Base-by-base conservation (phyloP, 1,140 invertebrate species). In the Whitmania pigra region DNA sequence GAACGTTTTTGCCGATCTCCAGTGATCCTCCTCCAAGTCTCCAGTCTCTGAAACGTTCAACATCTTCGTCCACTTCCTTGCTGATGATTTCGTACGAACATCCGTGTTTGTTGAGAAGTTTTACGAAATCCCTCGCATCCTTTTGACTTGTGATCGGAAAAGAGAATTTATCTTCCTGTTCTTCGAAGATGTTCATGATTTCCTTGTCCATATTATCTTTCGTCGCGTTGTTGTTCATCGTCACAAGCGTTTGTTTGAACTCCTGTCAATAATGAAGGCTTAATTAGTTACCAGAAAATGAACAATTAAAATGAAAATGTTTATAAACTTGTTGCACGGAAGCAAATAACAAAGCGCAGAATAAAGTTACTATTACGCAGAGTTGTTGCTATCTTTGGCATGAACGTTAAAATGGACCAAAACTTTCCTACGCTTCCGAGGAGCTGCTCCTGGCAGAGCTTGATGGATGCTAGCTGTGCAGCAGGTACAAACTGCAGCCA, bases 121-220 rank as follows among this genome's bases (percentile, higher is more conserved):
- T 71, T 20, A 70, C 69, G 60, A 73, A 73, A 7, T 54, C 69
- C 20, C 73, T 43, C 27, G 73, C 69, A 53, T 71, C 31, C 54
- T 71, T 70, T 22, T 57, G 53, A 22, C 53, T 66, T 18, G 73
- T 71, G 20, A 73, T 27, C 18, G 73, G 73, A 55, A 71, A 73
- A 53, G 25, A 49, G 73, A 73, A 73, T 17, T 27, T 43, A 4
- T 73, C 57, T 57, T 73, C 73, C 57, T 71, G 53, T 29, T 73
- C 73, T 57, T 73, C 73, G 43, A 71, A 73, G 29, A 71, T 73
- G 36, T 73, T 22, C 25, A 73, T 43, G 43, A 73, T 73, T 36
- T 53, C 25, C 25, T 73, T 69, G 55, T 71, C 57, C 20, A 73
- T 25, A 53, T 31, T n/a, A 67, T 31, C 67, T 66, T 72, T 43